Evolutionary conservation across 2,888 invertebrate species (phyloP).

Genomic region (Lamellibrachia satsuma): DNA sequence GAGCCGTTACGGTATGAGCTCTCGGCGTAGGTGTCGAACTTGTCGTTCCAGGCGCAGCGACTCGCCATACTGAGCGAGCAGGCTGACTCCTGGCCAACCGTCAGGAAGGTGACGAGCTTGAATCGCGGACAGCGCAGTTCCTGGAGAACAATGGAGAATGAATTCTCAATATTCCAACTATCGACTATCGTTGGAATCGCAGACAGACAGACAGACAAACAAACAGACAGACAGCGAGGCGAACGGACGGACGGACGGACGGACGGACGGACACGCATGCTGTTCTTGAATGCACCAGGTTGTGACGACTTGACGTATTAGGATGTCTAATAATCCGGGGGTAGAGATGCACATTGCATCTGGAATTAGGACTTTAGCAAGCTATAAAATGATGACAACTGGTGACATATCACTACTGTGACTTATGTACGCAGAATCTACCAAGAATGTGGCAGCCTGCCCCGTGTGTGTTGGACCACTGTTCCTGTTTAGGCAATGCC

Average conservation of each 20-base stretch:
- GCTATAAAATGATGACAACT: too few species aligned
- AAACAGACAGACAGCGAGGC: not conserved
- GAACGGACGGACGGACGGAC: not conserved
- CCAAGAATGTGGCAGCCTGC: too few species aligned
- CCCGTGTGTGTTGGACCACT: too few species aligned
- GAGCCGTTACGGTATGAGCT: not conserved
- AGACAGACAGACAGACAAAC: not conserved
- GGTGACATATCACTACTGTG: too few species aligned
- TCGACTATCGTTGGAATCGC: not conserved
- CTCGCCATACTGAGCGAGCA: not conserved
- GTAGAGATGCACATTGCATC: too few species aligned
- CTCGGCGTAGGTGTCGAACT: constrained; percentile 1
- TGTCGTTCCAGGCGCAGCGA: constrained; percentile 18
- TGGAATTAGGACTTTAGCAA: too few species aligned
- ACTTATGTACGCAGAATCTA: too few species aligned
- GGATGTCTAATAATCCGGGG: too few species aligned
- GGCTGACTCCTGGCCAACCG: not conserved
- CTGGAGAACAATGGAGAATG: not conserved
- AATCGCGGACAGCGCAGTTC: not conserved
- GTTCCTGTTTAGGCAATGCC: too few species aligned
- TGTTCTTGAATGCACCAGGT: not conserved
- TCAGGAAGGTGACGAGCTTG: constrained; percentile 21
- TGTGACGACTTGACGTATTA: too few species aligned
- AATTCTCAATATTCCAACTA: not conserved
- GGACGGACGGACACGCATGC: not conserved